Evolutionary conservation across 2,113 vertebrate genomes (phyloP).

Genomic region (Trogon melanurus): DNA sequence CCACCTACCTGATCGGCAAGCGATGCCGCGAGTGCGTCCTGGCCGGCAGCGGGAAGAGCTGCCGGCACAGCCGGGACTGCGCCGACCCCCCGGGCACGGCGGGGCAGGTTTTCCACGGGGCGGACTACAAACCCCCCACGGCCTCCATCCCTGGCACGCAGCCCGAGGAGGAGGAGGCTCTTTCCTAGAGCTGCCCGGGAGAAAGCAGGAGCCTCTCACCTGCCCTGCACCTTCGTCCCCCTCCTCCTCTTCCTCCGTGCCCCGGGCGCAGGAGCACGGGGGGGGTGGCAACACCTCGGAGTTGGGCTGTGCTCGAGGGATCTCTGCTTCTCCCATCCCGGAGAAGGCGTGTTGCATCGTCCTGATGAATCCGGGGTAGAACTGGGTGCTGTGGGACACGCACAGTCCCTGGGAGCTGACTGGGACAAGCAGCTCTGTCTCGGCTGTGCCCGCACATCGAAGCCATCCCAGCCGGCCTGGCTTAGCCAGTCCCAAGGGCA

Average conservation of each 20-base stretch:
- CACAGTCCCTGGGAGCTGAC: accelerated
- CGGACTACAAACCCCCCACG: not conserved
- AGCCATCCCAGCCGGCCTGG: not conserved
- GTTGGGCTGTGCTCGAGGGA: accelerated
- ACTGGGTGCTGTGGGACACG: not conserved
- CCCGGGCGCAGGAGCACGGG: accelerated
- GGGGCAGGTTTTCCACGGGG: constrained; percentile 14
- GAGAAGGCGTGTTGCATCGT: accelerated
- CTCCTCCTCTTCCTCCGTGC: not conserved
- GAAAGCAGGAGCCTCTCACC: not conserved
- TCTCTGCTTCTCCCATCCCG: not conserved
- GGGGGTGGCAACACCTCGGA: not conserved
- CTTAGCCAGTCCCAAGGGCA: not conserved
- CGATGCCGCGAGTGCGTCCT: constrained; percentile 72
- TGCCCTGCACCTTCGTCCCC: not conserved
- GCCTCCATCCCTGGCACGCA: not conserved
- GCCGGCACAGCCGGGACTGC: accelerated
- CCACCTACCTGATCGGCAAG: constrained; percentile 87
- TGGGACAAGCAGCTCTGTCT: not conserved
- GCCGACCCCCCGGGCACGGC: accelerated
- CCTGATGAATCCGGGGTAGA: not conserved
- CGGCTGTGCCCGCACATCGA: not conserved
- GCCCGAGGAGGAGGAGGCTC: not conserved
- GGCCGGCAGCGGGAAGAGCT: accelerated
- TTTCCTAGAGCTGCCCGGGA: not conserved